Evolutionary conservation across 2,797 vertebrate genomes (phyloP).

Genomic region (Xerus rutilus): DNA sequence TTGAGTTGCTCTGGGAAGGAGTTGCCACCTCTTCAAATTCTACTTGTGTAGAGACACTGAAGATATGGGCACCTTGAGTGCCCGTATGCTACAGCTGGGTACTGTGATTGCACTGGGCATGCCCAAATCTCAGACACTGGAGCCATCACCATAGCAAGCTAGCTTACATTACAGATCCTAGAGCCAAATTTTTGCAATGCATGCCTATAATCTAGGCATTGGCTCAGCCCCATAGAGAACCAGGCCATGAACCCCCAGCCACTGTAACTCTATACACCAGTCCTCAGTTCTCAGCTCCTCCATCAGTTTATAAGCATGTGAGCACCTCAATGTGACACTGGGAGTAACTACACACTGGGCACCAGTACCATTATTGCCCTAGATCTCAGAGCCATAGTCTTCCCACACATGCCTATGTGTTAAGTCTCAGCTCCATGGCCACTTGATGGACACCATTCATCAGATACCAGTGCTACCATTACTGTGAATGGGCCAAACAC

Average conservation of each 20-base stretch:
- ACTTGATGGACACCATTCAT: background rate
- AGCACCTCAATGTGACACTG: background rate
- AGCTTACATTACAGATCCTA: background rate
- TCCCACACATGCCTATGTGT: no score
- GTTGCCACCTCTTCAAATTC: background rate
- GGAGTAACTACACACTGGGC: background rate
- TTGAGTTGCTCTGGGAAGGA: background rate
- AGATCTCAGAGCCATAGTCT: background rate
- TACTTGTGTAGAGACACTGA: background rate
- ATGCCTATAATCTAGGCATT: background rate
- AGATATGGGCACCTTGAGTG: background rate
- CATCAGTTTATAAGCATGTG: background rate
- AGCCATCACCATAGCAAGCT: background rate
- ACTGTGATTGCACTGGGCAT: background rate
- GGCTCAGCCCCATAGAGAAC: background rate
- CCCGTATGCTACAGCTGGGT: background rate
- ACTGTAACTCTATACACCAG: background rate
- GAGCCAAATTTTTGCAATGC: background rate
- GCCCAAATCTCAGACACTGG: background rate
- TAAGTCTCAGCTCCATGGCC: background rate
- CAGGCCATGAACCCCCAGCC: background rate
- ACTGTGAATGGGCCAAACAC: background rate
- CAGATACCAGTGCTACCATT: background rate
- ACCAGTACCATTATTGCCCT: background rate
- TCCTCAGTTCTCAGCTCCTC: background rate